Evolutionary conservation across 2,113 vertebrate species (phyloP).

Genomic region (Hepsetus odoe): DNA sequence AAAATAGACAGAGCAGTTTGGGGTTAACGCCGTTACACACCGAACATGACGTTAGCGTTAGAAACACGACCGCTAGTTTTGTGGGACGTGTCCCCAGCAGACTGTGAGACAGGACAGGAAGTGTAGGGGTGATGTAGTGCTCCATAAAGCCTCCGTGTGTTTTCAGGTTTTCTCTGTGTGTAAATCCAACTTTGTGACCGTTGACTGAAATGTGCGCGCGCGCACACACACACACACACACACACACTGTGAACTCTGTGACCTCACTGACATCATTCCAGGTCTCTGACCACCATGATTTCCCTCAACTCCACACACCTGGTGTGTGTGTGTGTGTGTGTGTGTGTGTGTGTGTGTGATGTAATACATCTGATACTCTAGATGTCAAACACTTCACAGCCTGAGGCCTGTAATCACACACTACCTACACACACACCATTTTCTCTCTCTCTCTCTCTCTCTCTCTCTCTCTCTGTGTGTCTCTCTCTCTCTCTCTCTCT

Average conservation of each 20-base stretch:
- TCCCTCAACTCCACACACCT: constrained; percentile 25
- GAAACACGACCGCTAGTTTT: too few species aligned
- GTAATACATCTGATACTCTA: neutral
- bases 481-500: too few species aligned
- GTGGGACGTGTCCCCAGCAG: too few species aligned
- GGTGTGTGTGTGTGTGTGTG: neutral
- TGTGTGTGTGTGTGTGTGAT: neutral
- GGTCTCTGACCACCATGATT: constrained; percentile 26
- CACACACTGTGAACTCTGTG: neutral
- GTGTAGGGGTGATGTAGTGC: too few species aligned
- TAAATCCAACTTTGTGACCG: too few species aligned
- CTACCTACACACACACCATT: neutral
- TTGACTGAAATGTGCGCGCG: neutral
- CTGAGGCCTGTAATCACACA: neutral
- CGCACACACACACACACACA: constrained; percentile 14
- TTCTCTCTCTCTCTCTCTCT: neutral
- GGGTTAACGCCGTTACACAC: too few species aligned
- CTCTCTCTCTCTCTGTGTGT: neutral
- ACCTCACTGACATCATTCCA: constrained; percentile 10
- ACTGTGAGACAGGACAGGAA: too few species aligned
- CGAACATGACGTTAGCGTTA: too few species aligned
- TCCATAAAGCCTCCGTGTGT: too few species aligned
- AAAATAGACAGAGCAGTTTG: neutral
- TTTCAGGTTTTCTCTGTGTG: too few species aligned
- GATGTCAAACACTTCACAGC: neutral